Evolutionary conservation across 2,888 invertebrate genomes (phyloP).

Genomic region (Drosophila glabriapex): DNA sequence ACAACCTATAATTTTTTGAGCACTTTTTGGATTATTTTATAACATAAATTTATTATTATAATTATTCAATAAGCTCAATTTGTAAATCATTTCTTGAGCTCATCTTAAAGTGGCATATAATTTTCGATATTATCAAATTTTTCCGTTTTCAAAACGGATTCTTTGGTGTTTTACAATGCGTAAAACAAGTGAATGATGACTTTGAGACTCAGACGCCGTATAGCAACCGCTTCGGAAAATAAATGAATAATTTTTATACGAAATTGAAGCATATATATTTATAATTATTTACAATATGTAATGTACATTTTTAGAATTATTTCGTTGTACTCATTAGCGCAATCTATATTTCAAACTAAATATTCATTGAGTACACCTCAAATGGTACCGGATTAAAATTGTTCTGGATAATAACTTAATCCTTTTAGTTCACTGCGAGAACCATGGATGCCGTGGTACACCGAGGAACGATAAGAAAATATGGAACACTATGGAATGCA

Average conservation of each 20-base stretch:
- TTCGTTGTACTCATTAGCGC: background rate
- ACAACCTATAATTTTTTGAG: too few species aligned
- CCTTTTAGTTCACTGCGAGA: background rate
- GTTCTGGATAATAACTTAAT: background rate
- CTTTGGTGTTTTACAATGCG: background rate
- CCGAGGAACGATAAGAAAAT: background rate
- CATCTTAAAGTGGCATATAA: background rate
- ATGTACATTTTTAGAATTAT: background rate
- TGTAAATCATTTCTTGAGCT: background rate
- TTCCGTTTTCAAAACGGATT: background rate
- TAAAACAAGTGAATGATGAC: background rate
- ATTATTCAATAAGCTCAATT: too few species aligned
- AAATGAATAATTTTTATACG: background rate
- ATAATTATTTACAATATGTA: background rate
- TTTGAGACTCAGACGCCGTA: background rate
- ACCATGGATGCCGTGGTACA: background rate
- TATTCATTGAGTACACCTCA: background rate
- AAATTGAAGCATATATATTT: background rate
- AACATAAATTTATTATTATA: too few species aligned
- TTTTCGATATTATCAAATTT: too few species aligned
- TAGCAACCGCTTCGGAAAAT: background rate
- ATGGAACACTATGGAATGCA: background rate
- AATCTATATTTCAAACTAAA: background rate
- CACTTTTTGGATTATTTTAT: too few species aligned
- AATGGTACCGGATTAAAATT: background rate